Conservation (phyloP, 2,888 invertebrate species). For the Spilosoma lubricipeda region DNA sequence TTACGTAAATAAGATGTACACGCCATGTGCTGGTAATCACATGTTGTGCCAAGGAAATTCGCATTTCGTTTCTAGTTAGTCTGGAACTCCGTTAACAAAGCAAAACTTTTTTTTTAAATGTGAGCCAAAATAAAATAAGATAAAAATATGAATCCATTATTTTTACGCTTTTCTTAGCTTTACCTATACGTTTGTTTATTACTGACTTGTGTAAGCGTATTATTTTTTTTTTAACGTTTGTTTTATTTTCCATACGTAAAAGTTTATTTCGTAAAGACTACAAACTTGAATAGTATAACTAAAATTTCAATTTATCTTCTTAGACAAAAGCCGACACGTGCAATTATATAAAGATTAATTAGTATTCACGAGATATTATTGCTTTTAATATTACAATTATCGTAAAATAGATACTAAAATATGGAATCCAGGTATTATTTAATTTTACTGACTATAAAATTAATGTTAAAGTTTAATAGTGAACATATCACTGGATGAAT, state of each 20-base stretch:
- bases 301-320: background rate
- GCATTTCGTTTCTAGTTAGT: background rate
- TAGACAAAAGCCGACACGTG: background rate
- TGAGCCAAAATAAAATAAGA: too few species aligned
- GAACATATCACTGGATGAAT: background rate
- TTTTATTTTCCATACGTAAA: too few species aligned
- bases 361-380: background rate
- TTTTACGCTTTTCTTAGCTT: too few species aligned
- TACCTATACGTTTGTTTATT: too few species aligned
- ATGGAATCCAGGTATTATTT: background rate
- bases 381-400: background rate
- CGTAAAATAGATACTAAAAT: background rate
- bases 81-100: background rate
- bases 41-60: background rate
- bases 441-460: background rate
- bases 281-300: background rate
- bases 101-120: background rate
- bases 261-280: too few species aligned
- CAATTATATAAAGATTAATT: background rate
- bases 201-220: too few species aligned
- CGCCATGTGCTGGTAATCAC: slow-evolving; percentile 7
- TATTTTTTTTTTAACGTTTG: too few species aligned
- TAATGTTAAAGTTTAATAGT: background rate
- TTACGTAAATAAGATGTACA: slow-evolving; percentile 42
- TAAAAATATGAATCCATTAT: too few species aligned